Conservation (phyloP, 2,113 vertebrate genomes). For the Podilymbus podiceps region DNA sequence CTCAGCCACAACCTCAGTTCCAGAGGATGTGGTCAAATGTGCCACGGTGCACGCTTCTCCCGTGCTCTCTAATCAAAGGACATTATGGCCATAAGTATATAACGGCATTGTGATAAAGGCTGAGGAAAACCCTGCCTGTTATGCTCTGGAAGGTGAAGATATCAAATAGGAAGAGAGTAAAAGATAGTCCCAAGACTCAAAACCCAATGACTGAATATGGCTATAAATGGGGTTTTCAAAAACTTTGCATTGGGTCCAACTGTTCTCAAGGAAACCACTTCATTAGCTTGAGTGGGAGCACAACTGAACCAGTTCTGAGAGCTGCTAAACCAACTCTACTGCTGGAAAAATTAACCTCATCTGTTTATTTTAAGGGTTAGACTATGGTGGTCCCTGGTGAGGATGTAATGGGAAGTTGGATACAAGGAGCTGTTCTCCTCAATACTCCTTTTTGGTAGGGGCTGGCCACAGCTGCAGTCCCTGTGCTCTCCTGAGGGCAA, state of each 20-base stretch:
- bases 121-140: neutral
- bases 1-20: slow-evolving; percentile 21
- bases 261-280: neutral
- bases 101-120: neutral
- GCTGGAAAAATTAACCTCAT: slow-evolving; percentile 37
- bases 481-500: slow-evolving; percentile 28
- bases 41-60: neutral
- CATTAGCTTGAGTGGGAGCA: neutral
- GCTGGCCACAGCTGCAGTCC: slow-evolving; percentile 31
- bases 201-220: neutral
- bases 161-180: neutral
- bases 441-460: neutral
- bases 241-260: neutral
- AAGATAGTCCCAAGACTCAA: neutral
- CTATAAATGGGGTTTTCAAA: neutral
- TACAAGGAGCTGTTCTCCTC: slow-evolving; percentile 36
- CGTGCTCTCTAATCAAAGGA: neutral
- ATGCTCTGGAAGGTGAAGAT: neutral
- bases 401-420: slow-evolving; percentile 13
- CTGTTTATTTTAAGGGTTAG: slow-evolving; percentile 26
- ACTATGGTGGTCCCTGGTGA: slow-evolving; percentile 1
- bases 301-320: neutral
- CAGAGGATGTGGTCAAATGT: slow-evolving; percentile 50
- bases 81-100: neutral
- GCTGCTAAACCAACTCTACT: neutral